phyloP scores from a whole-genome alignment of 2,888 invertebrate genomes.

The Eulithis testata region DNA sequence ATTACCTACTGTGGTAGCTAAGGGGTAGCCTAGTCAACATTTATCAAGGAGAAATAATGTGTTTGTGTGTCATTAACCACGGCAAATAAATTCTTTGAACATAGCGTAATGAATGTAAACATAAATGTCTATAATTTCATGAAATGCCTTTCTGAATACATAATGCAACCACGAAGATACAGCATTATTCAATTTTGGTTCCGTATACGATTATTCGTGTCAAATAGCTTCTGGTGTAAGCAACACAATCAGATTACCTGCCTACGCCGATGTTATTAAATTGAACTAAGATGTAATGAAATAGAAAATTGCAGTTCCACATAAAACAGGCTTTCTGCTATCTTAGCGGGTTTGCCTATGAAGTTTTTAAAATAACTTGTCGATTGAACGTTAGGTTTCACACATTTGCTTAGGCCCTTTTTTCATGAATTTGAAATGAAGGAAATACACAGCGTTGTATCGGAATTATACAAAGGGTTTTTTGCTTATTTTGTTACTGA shows the following conservation, averaged over 20 bases:
- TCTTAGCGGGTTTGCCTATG: too few relatives aligned
- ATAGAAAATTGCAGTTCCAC: too few relatives aligned
- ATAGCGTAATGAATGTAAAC: slow-evolving; percentile 44
- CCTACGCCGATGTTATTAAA: too few relatives aligned
- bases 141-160: slow-evolving; percentile 57
- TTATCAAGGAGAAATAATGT: slow-evolving; percentile 40
- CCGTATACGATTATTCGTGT: slow-evolving; percentile 8
- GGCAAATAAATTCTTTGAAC: slow-evolving; percentile 58
- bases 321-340: too few relatives aligned
- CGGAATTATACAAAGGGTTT: background rate
- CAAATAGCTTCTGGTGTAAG: too few relatives aligned
- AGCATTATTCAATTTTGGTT: slow-evolving; percentile 21
- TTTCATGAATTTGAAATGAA: too few relatives aligned
- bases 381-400: too few relatives aligned
- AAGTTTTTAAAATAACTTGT: too few relatives aligned
- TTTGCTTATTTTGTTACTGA: slow-evolving; percentile 2
- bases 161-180: slow-evolving; percentile 16
- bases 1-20: background rate
- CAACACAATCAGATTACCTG: too few relatives aligned
- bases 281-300: too few relatives aligned
- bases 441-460: background rate
- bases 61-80: slow-evolving; percentile 42
- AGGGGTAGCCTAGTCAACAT: slow-evolving; percentile 22
- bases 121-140: slow-evolving; percentile 54
- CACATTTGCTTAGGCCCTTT: too few relatives aligned